Conservation (phyloP, 2,797 vertebrate genomes). For the Xenops minutus region DNA sequence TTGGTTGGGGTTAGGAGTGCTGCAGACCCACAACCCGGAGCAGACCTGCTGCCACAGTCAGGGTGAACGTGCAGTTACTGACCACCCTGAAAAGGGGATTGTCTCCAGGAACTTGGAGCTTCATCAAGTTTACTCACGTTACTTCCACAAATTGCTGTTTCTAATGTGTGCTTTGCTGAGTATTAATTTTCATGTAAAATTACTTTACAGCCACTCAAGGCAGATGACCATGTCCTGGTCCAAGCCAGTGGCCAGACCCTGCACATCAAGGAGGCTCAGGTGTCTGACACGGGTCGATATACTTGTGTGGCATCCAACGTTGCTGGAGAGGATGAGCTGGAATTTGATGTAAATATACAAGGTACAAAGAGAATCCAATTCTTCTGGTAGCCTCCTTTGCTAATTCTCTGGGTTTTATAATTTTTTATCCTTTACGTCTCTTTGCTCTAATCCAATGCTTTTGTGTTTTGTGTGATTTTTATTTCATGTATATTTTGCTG, state of each 20-base stretch:
- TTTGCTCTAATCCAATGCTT: background rate
- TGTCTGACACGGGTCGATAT: constrained; percentile 94
- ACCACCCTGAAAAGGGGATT: background rate
- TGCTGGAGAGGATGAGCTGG: constrained; percentile 95
- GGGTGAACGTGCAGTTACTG: background rate
- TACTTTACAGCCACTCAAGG: constrained; percentile 79
- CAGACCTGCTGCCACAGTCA: background rate
- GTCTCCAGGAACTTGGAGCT: background rate
- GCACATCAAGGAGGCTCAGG: constrained; percentile 87
- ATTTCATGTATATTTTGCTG: background rate
- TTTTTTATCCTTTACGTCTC: background rate
- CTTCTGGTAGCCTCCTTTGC: background rate
- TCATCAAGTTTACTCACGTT: background rate
- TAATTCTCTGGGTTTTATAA: background rate
- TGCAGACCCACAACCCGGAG: background rate
- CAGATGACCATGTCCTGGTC: constrained; percentile 81
- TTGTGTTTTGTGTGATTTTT: background rate
- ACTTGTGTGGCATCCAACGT: constrained; percentile 93
- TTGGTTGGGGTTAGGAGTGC: background rate
- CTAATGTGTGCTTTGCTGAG: background rate
- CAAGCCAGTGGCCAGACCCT: constrained; percentile 83
- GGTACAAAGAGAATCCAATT: constrained; percentile 76
- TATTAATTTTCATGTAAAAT: constrained; percentile 29
- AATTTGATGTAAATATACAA: constrained; percentile 99
- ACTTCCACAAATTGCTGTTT: background rate